phyloP scores from a whole-genome alignment of 2,113 vertebrate species.

The Neolamprologus ventralis region DNA sequence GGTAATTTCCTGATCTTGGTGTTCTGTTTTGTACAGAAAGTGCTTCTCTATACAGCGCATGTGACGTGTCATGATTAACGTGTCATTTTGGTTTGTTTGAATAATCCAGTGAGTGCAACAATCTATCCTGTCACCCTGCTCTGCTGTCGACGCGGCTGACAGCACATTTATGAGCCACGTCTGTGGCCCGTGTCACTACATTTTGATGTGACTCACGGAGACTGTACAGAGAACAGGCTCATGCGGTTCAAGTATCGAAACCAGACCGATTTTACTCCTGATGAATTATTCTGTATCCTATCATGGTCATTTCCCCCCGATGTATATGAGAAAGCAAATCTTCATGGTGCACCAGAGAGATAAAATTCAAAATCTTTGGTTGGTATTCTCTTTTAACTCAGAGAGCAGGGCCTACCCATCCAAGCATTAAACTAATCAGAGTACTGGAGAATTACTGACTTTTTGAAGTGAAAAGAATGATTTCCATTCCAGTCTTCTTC shows the following conservation, averaged over 20 bases:
- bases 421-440: constrained; percentile 47
- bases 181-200: constrained; percentile 22
- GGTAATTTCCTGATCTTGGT: neutral
- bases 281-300: neutral
- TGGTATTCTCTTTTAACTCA: constrained; percentile 31
- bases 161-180: constrained; percentile 12
- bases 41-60: neutral
- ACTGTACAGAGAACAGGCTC: neutral
- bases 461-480: constrained; percentile 40
- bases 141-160: constrained; percentile 24
- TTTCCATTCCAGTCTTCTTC: constrained; percentile 27
- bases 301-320: neutral
- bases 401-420: constrained; percentile 12
- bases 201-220: constrained; percentile 20
- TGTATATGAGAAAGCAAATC: neutral
- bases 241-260: neutral
- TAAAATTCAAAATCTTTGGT: constrained; percentile 9
- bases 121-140: constrained; percentile 20
- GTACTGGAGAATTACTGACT: constrained; percentile 13
- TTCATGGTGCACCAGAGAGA: neutral
- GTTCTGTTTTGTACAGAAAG: neutral
- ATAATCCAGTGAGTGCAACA: constrained; percentile 22
- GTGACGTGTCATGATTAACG: neutral
- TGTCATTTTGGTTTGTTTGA: constrained; percentile 21
- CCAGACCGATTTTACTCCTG: neutral